phyloP scores from a whole-genome alignment of 2,888 invertebrate species.

The Leptinotarsa tumamoca region DNA sequence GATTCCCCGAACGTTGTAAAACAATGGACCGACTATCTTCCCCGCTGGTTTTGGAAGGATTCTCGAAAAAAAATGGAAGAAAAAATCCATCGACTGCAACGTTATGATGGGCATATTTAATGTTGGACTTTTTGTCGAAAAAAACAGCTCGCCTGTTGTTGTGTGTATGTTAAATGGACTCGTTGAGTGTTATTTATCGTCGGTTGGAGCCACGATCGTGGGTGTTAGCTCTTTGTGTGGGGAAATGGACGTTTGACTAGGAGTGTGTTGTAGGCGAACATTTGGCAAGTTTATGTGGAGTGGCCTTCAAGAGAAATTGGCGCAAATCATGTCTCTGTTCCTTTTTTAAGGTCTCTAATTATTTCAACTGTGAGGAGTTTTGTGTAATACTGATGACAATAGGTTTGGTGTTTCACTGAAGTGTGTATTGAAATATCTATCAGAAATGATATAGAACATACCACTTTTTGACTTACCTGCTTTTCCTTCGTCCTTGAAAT shows the following conservation, averaged over 20 bases:
- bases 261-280: neutral
- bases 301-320: no score
- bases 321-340: no score
- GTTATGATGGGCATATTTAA: conserved; percentile 24
- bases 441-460: no score
- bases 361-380: no score
- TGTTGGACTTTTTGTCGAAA: conserved; percentile 37
- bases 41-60: conserved; percentile 10
- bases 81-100: neutral
- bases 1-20: conserved; percentile 35
- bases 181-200: conserved; percentile 49
- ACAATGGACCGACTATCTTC: conserved; percentile 3
- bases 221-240: conserved; percentile 7
- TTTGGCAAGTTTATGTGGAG: neutral
- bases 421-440: no score
- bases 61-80: conserved; percentile 6
- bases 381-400: no score
- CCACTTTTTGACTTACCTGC: no score
- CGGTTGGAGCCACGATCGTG: neutral
- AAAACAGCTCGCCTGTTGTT: conserved; percentile 50
- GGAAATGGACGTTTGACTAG: neutral
- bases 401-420: no score
- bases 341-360: no score
- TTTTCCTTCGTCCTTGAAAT: no score
- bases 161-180: conserved; percentile 55